These are phyloP conservation scores for Mantis religiosa DNA, from an alignment of 2,888 invertebrate genomes.

Conservation along the genomic window DNA sequence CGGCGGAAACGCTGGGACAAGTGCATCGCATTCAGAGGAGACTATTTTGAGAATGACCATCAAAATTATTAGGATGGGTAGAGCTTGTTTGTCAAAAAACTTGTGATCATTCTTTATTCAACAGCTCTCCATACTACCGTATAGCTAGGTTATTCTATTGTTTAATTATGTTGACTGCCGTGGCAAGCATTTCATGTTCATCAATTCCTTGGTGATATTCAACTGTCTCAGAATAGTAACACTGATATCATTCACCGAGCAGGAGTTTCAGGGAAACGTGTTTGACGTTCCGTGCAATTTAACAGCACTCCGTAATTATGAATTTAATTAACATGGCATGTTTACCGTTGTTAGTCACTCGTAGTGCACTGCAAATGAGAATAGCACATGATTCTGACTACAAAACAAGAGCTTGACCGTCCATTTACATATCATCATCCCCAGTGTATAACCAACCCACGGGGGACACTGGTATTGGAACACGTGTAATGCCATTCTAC, in stretches of 20 bases:
- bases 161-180: too few relatives aligned
- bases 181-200: too few relatives aligned
- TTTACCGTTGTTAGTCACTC: too few relatives aligned
- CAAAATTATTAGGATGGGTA: too few relatives aligned
- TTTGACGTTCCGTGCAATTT: not conserved
- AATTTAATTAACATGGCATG: not conserved
- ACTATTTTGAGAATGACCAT: too few relatives aligned
- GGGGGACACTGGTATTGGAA: not conserved
- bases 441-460: not conserved
- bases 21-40: too few relatives aligned
- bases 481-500: not conserved
- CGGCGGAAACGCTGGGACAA: too few relatives aligned
- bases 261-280: not conserved
- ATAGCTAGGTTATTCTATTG: too few relatives aligned
- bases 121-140: too few relatives aligned
- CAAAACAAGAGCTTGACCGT: not conserved
- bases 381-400: not conserved
- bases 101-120: too few relatives aligned
- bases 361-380: not conserved
- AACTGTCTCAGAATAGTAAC: not conserved
- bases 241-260: not conserved
- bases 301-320: not conserved
- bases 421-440: not conserved
- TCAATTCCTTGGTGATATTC: not conserved
- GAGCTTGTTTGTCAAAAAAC: too few relatives aligned